Evolutionary conservation across 2,113 vertebrate genomes (phyloP).

Genomic region (Amblyornis subalaris): DNA sequence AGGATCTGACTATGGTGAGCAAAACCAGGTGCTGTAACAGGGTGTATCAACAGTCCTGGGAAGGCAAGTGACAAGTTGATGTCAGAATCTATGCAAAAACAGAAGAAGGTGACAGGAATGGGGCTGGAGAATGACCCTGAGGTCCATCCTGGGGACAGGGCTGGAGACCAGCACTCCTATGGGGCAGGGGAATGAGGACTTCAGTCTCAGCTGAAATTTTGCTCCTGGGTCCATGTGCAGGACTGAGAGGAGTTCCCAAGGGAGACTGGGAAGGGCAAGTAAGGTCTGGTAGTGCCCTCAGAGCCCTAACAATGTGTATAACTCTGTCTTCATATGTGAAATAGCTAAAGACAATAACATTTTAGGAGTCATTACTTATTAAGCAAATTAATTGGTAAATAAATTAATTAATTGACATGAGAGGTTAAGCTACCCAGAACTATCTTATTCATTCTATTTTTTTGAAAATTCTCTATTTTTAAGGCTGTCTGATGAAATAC

Average conservation of each 20-base stretch:
- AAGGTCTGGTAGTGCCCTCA: background rate
- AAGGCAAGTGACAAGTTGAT: background rate
- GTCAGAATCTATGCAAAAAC: background rate
- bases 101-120: background rate
- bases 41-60: rapidly evolving
- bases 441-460: background rate
- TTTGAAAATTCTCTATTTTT: background rate
- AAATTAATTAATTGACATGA: background rate
- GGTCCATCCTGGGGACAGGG: background rate
- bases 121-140: background rate
- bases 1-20: background rate
- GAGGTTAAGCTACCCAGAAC: background rate
- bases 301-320: background rate
- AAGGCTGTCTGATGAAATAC: background rate
- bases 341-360: background rate
- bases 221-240: background rate
- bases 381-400: background rate
- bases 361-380: background rate
- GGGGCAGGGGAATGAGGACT: background rate
- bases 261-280: background rate
- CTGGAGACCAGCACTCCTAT: background rate
- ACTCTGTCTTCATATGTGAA: background rate
- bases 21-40: rapidly evolving
- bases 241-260: rapidly evolving
- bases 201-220: background rate